A percentile compares a stretch with the other conserved stretches of the same genome.
phyloP scores from a whole-genome alignment of 2,797 vertebrate species.

The Steatocranus sp. region DNA sequence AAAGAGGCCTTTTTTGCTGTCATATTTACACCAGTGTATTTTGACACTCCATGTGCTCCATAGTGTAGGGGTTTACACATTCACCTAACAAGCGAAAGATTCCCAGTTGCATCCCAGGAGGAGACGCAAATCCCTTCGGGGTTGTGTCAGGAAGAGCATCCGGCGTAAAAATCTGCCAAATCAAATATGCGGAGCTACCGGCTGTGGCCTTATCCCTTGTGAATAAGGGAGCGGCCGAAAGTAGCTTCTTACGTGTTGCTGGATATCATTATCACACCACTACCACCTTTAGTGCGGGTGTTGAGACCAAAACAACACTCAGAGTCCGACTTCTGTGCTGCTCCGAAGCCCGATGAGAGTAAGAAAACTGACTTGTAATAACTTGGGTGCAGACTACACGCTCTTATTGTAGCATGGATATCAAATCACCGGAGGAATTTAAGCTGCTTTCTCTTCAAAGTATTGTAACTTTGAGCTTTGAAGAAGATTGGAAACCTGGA shows the following conservation, averaged over 20 bases:
- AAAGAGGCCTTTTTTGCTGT: constrained; percentile 67
- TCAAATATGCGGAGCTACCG: not conserved
- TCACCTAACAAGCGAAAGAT: not conserved
- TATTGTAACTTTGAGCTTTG: not conserved
- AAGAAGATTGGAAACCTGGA: constrained; percentile 6
- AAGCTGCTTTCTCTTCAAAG: not conserved
- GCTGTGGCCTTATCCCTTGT: not conserved
- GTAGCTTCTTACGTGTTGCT: constrained; percentile 4
- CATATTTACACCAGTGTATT: constrained; percentile 38
- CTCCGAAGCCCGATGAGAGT: not conserved
- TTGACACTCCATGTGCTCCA: constrained; percentile 11
- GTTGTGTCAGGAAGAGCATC: not conserved
- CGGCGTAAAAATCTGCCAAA: not conserved
- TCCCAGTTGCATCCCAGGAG: not conserved
- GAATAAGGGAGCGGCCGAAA: not conserved
- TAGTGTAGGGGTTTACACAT: not conserved
- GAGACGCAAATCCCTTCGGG: not conserved
- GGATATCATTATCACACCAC: constrained; percentile 20
- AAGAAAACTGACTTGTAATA: not conserved
- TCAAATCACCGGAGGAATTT: constrained; percentile 20
- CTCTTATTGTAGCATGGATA: constrained; percentile 48
- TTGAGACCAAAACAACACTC: constrained; percentile 1
- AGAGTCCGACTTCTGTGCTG: constrained; percentile 17
- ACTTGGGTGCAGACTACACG: constrained; percentile 30
- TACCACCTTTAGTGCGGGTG: constrained; percentile 31